Conservation (phyloP, 1,140 invertebrate species). For the Pseudomyrmex dendroicus region DNA sequence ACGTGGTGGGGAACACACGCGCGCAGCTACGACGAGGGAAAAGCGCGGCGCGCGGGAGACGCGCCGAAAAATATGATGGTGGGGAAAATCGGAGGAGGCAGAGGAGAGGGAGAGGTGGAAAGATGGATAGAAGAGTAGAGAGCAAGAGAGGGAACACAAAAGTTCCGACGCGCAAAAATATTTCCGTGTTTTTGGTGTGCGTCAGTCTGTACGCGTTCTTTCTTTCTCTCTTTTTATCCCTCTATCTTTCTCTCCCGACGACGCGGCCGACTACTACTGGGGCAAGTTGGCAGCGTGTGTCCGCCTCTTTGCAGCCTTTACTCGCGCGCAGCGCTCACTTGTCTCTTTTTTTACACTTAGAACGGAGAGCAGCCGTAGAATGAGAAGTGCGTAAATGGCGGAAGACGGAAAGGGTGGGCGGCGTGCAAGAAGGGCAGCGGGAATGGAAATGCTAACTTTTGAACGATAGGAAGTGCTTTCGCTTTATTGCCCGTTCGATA, state of each 20-base stretch:
- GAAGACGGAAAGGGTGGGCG: slow-evolving; percentile 39
- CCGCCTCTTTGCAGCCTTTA: background rate
- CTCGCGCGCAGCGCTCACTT: no score
- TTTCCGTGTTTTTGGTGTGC: slow-evolving; percentile 52
- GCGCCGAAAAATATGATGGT: slow-evolving; percentile 25
- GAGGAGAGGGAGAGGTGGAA: background rate
- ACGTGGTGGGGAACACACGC: background rate
- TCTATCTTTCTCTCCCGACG: background rate
- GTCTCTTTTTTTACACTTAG: slow-evolving; percentile 19
- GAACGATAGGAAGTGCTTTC: slow-evolving; percentile 29
- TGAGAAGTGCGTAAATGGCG: slow-evolving; percentile 41
- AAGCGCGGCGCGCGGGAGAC: background rate
- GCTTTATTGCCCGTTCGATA: background rate
- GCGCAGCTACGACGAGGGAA: slow-evolving; percentile 3
- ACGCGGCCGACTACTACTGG: no score
- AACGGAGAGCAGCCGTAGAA: background rate
- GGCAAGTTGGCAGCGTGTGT: background rate
- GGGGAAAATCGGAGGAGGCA: background rate
- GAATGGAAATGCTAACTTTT: slow-evolving; percentile 53
- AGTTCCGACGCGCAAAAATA: slow-evolving; percentile 56
- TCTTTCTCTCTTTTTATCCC: background rate
- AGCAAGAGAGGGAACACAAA: slow-evolving; percentile 22
- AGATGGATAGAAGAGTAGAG: slow-evolving; percentile 21
- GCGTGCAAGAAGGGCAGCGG: slow-evolving; percentile 15
- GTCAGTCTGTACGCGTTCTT: slow-evolving; percentile 23